Conservation (phyloP, 2,113 vertebrate species). For the Formicarius rufipectus region DNA sequence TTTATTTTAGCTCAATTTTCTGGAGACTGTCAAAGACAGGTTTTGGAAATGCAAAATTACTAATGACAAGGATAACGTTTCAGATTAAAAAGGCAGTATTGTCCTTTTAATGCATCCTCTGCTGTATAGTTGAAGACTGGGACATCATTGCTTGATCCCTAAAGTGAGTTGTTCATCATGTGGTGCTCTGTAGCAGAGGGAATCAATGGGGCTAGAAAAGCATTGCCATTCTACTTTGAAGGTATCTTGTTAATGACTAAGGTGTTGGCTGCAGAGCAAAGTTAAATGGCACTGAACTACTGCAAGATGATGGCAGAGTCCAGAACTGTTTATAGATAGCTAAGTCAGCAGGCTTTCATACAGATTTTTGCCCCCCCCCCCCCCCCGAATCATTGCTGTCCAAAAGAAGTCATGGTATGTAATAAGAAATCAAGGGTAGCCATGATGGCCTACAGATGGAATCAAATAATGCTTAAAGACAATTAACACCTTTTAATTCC, state of each 20-base stretch:
- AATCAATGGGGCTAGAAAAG: constrained; percentile 43
- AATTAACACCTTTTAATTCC: not conserved
- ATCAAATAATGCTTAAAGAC: not conserved
- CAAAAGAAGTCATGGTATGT: not conserved
- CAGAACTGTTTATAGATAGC: not conserved
- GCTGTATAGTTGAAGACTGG: constrained; percentile 68
- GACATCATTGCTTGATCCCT: constrained; percentile 77
- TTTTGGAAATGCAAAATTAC: not conserved
- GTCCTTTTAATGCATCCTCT: not conserved
- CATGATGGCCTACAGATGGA: not conserved
- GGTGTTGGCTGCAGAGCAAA: not conserved
- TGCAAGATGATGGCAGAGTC: not conserved
- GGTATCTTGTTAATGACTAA: not conserved
- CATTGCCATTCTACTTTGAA: not conserved
- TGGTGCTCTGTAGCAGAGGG: constrained; percentile 74
- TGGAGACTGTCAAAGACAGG: not conserved
- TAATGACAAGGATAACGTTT: not conserved
- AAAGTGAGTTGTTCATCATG: constrained; percentile 75
- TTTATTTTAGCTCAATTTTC: not conserved
- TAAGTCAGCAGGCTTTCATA: not conserved
- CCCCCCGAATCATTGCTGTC: not conserved
- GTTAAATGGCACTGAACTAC: not conserved
- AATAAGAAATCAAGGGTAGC: not conserved
- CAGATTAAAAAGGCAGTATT: not conserved
- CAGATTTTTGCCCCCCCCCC: not conserved